Evolutionary conservation across 2,888 invertebrate genomes (phyloP).

Genomic region (Habroteleia sp.): DNA sequence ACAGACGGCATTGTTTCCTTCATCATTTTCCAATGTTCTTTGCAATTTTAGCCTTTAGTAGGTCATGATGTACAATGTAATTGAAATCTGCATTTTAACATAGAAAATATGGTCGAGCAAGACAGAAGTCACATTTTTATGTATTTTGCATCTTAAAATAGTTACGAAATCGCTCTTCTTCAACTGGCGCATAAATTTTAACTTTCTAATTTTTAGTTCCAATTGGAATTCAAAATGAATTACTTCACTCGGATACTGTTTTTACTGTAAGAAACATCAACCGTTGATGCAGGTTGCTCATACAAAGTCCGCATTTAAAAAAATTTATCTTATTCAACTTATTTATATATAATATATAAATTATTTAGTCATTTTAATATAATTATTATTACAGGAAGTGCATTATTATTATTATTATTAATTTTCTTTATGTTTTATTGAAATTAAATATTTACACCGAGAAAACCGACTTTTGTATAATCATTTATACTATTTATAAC

Average conservation of each 20-base stretch:
- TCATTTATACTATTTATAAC: no score
- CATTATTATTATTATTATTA: no score
- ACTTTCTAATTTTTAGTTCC: constrained; percentile 22
- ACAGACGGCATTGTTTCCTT: constrained; percentile 34
- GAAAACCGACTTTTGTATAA: no score
- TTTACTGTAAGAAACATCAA: constrained; percentile 8
- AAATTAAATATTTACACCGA: no score
- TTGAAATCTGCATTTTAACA: neutral
- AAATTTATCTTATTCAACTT: no score
- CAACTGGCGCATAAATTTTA: constrained; percentile 31
- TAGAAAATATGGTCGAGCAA: neutral
- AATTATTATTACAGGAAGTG: no score
- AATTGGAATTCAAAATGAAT: constrained; percentile 44
- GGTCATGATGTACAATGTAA: neutral
- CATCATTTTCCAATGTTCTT: constrained; percentile 6
- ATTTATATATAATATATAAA: no score
- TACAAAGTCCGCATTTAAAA: no score
- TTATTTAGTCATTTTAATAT: no score
- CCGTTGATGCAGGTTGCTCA: no score
- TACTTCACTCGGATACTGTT: constrained; percentile 1
- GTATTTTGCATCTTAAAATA: constrained; percentile 2
- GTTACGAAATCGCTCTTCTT: constrained; percentile 3
- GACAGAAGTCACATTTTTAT: constrained; percentile 6
- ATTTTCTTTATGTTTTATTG: no score
- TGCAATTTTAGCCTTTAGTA: neutral